phyloP scores from a whole-genome alignment of 2,113 vertebrate species.

The Halcyon malimbica region DNA sequence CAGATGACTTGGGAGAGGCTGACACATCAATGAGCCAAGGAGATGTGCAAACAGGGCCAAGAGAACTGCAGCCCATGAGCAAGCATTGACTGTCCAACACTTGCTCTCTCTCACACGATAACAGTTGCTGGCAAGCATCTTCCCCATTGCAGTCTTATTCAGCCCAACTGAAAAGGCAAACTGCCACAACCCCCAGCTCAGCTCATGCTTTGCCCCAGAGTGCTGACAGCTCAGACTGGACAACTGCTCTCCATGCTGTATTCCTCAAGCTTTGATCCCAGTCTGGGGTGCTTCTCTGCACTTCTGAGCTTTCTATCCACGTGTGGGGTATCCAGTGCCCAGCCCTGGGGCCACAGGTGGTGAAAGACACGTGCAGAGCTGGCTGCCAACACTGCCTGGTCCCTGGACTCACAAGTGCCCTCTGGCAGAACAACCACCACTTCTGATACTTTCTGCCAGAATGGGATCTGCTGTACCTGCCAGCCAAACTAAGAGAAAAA shows the following conservation, averaged over 20 bases:
- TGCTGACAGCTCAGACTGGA: accelerated
- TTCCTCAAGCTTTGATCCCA: neutral
- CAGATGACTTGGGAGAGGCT: neutral
- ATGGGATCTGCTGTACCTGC: neutral
- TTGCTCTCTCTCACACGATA: neutral
- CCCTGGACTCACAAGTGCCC: neutral
- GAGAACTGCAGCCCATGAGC: neutral
- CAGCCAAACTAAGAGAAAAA: neutral
- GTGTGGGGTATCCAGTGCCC: accelerated
- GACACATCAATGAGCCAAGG: neutral
- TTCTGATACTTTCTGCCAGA: neutral
- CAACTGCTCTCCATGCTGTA: neutral
- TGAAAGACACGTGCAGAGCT: neutral
- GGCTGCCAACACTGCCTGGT: accelerated
- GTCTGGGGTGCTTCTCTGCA: accelerated
- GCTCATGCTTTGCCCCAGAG: neutral
- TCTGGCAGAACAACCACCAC: neutral
- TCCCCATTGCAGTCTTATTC: neutral
- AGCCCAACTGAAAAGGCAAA: neutral
- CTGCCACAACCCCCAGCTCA: neutral
- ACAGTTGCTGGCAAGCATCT: accelerated
- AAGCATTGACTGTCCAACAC: neutral
- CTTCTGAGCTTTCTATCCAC: accelerated
- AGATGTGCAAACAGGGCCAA: neutral
- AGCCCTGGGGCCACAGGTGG: accelerated